Conservation (phyloP, 2,113 vertebrate species). For the Hassar affinis region DNA sequence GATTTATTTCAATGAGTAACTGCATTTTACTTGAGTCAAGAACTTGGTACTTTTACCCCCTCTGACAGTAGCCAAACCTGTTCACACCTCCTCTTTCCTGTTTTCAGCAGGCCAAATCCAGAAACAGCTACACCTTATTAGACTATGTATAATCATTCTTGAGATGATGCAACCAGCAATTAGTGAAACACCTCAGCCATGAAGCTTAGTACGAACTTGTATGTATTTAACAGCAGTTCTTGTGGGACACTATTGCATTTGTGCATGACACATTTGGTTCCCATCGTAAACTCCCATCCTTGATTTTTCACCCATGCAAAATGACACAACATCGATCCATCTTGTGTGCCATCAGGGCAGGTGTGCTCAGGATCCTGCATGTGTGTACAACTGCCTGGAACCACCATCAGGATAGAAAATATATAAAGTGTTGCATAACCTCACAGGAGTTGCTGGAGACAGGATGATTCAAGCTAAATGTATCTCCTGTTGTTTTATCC, state of each 20-base stretch:
- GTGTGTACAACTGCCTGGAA: not conserved
- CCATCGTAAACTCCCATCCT: not conserved
- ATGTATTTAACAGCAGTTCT: not conserved
- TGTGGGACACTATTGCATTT: not conserved
- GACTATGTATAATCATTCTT: not conserved
- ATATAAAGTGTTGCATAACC: not conserved
- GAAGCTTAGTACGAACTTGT: not conserved
- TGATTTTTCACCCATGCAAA: not conserved
- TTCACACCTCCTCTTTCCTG: not conserved
- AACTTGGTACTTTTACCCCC: not conserved
- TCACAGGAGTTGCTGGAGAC: not conserved
- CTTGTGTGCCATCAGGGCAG: not conserved
- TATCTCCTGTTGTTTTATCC: not conserved
- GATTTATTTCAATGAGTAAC: not conserved
- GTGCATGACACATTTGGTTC: not conserved
- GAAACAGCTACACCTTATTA: not conserved
- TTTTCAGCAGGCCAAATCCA: not conserved
- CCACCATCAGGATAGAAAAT: not conserved
- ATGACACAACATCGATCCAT: not conserved
- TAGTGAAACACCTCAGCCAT: not conserved
- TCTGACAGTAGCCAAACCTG: not conserved
- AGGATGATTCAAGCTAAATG: not conserved
- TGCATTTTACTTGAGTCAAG: not conserved
- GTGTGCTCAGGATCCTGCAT: not conserved
- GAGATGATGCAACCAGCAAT: not conserved